Conservation (phyloP, 2,797 vertebrate species). For the Merluccius polli region DNA sequence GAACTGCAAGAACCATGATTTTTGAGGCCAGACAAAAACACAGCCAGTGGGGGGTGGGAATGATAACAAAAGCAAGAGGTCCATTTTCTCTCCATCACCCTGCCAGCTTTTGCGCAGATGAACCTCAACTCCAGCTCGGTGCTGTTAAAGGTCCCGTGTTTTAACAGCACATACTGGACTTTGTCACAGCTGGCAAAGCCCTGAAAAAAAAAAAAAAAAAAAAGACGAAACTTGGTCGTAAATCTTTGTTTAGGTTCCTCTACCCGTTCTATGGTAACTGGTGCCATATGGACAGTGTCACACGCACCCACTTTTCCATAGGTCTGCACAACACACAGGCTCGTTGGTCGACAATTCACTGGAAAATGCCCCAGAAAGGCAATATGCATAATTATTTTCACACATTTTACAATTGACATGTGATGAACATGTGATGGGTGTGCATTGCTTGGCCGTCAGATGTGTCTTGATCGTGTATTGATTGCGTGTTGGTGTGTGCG, state of each 20-base stretch:
- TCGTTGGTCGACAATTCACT: too few relatives aligned
- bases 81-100: slow-evolving; percentile 38
- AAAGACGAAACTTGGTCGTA: slow-evolving; percentile 24
- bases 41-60: slow-evolving; percentile 33
- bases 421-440: background rate
- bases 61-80: slow-evolving; percentile 41
- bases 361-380: too few relatives aligned
- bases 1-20: background rate
- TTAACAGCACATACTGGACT: slow-evolving; percentile 46
- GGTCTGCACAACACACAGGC: slow-evolving; percentile 6
- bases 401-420: background rate
- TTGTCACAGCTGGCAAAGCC: slow-evolving; percentile 49
- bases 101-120: slow-evolving; percentile 43
- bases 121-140: slow-evolving; percentile 37
- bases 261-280: slow-evolving; percentile 49
- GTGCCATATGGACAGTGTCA: slow-evolving; percentile 61
- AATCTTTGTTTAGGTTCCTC: slow-evolving; percentile 51
- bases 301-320: slow-evolving; percentile 50
- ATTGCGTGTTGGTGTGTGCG: background rate
- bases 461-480: background rate
- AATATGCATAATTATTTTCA: background rate
- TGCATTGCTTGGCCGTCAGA: too few relatives aligned
- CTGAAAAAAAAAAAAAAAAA: slow-evolving; percentile 35
- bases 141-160: slow-evolving; percentile 47
- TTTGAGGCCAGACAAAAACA: slow-evolving; percentile 41